Base-by-base conservation (phyloP, 2,888 invertebrate species). In the Oligia fasciuncula region DNA sequence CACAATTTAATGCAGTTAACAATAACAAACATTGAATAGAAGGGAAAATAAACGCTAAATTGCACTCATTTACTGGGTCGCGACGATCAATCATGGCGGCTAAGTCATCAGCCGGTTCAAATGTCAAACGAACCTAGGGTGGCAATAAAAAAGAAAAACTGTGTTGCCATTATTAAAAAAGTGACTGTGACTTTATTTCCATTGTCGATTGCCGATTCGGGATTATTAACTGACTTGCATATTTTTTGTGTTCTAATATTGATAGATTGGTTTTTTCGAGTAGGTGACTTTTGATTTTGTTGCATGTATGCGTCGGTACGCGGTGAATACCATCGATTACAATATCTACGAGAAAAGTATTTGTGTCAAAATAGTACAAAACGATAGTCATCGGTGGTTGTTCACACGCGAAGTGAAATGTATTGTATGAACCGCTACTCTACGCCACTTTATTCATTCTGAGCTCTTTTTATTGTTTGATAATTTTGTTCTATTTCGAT, bases 151-250 rank as follows among this genome's bases (percentile, higher is more conserved):
- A 94, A 93, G 92, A 95, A 94, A 95, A 95, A 94, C 94, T 93
- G 92, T 94, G 95, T 94, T 95, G 96, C 96, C 93, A 96, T 96
- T 96, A 96, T 97, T 97, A 97, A 97, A 97, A 97, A 97, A 97
- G 95, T 96, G 96, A 97, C 97, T 96, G 95, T 95, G 95, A 96
- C 96, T 96, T 96, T 97, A 97, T 97, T 97, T 96, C 96, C 93
- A 97, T 97, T 97, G 97, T 97, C 93, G 95, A 96, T 94, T 96
- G 96, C 95, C 95, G 95, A 96, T 96, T 96, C 95, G 93, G 96
- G 95, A 96, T 97, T 97, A 97, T 96, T 96, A 96, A 96, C 95
- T 97, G 97, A 97, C 97, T 97, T 97, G 97, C 97, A 96, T 96
- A 95, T 96, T 96, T 97, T 97, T 97, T 97, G 96, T 97, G 94